These are phyloP conservation scores for Drosophila leonis DNA, from an alignment of 2,888 invertebrate species.

Conservation along the genomic window DNA sequence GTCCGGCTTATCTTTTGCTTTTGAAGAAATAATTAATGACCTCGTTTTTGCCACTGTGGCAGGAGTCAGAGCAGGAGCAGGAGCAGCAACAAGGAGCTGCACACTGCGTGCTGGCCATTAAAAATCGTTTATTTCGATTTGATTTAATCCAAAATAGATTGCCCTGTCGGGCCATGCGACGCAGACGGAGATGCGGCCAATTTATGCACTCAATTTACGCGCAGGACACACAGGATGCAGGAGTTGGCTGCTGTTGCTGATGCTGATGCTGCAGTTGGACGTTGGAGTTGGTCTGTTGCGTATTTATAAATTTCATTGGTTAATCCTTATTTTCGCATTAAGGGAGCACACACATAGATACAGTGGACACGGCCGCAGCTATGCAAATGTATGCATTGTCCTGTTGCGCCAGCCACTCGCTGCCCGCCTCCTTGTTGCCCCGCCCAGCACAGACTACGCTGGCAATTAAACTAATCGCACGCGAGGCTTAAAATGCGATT, in stretches of 20 bases:
- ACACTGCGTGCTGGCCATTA: constrained; percentile 78
- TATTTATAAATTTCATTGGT: constrained; percentile 85
- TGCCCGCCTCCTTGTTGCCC: not conserved
- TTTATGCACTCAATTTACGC: constrained; percentile 83
- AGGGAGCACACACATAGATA: constrained; percentile 32
- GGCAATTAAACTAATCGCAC: constrained; percentile 86
- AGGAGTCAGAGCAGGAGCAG: constrained; percentile 6
- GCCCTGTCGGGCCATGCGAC: constrained; percentile 63
- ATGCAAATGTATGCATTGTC: constrained; percentile 79
- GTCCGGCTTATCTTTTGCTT: constrained; percentile 82
- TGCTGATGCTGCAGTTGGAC: constrained; percentile 23
- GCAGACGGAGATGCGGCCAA: constrained; percentile 60
- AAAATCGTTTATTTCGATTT: constrained; percentile 86
- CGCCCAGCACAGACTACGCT: constrained; percentile 13
- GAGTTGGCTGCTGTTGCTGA: constrained; percentile 10
- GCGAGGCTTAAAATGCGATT: constrained; percentile 84
- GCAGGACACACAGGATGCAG: constrained; percentile 27
- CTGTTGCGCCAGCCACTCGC: constrained; percentile 58
- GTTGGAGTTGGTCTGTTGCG: constrained; percentile 38
- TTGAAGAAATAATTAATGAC: constrained; percentile 86
- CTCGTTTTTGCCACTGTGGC: constrained; percentile 83
- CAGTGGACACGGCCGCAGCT: constrained; percentile 35
- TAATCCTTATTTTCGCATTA: constrained; percentile 84
- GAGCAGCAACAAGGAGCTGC: constrained; percentile 2
- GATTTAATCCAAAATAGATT: constrained; percentile 85